Base-by-base conservation (phyloP, 2,888 invertebrate species). In the Melipona beecheii region DNA sequence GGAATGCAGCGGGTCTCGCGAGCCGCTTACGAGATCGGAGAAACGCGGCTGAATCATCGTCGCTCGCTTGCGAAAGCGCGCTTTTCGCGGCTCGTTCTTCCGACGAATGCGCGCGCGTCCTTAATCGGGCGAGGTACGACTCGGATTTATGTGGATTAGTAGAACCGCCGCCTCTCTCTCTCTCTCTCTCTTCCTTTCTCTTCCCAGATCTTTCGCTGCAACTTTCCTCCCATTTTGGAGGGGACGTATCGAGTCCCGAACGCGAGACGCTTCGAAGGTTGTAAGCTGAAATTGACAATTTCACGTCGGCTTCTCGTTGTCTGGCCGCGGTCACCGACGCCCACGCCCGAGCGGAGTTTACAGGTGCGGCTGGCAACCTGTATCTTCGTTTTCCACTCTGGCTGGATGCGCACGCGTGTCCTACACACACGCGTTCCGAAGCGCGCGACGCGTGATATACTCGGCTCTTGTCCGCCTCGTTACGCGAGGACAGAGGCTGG, bases 281-380 rank as follows among this genome's bases (percentile, higher is more conserved):
- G 36, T 62, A 84, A 82, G 80, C 80, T 83, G 80, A 83, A 88
- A 89, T 89, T 87, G 81, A 84, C 83, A 87, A 86, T 84, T 88
- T 88, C 79, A 77, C 89, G 83, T 87, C 89, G 84, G 81, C 86
- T 83, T 79, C 83, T 77, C 78, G 88, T 71, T 82, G 89, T 90
- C 88, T 88, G 90, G 88, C 80, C 87, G 86, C 84, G 88, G 87
- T 89, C 87, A 89, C 89, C 85, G 83, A 91, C 93, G 90, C 93
- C 93, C 91, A 92, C 93, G 92, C 92, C 21, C 24, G 86, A 86
- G 81, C 85, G 86, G 91, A 88, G 89, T 92, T 92, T 92, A 93
- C 94, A 94, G 94, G 94, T 94, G 93, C 93, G 93, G 93, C 93
- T 87, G 89, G 90, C 93, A 93, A 93, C 93, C 93, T 92, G 93